Evolutionary conservation across 2,888 invertebrate species (phyloP).

Genomic region (Gortyna flavago): DNA sequence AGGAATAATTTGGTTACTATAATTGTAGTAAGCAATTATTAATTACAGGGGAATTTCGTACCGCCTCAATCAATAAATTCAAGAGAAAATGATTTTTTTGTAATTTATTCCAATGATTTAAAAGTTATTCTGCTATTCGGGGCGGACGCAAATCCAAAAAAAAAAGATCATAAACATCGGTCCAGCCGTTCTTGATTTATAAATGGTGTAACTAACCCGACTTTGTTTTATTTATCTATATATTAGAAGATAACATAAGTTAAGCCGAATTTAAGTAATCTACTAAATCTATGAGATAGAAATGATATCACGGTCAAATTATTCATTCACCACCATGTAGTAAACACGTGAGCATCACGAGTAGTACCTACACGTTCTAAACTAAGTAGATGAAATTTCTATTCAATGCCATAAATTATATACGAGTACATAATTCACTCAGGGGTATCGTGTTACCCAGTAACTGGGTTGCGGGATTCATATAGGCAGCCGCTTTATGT

Average conservation of each 20-base stretch:
- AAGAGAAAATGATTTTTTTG: too few species aligned
- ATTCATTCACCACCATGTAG: conserved; percentile 5
- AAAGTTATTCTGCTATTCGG: too few species aligned
- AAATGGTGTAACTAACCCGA: too few species aligned
- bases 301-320: conserved; percentile 32
- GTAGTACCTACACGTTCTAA: not conserved
- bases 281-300: not conserved
- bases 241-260: not conserved
- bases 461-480: not conserved
- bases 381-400: not conserved
- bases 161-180: too few species aligned
- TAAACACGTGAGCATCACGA: conserved; percentile 26
- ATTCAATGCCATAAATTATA: not conserved
- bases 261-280: not conserved
- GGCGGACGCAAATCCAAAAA: too few species aligned
- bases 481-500: not conserved
- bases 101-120: too few species aligned
- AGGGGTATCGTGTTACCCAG: not conserved
- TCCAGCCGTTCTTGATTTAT: too few species aligned
- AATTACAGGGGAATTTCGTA: too few species aligned
- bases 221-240: too few species aligned
- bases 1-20: too few species aligned
- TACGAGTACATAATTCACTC: not conserved
- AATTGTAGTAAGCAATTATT: too few species aligned
- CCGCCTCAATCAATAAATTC: too few species aligned